Evolutionary conservation across 2,113 vertebrate species (phyloP), one percentile per base, ranked within the genome.

Genomic region (Carassius carassius): DNA sequence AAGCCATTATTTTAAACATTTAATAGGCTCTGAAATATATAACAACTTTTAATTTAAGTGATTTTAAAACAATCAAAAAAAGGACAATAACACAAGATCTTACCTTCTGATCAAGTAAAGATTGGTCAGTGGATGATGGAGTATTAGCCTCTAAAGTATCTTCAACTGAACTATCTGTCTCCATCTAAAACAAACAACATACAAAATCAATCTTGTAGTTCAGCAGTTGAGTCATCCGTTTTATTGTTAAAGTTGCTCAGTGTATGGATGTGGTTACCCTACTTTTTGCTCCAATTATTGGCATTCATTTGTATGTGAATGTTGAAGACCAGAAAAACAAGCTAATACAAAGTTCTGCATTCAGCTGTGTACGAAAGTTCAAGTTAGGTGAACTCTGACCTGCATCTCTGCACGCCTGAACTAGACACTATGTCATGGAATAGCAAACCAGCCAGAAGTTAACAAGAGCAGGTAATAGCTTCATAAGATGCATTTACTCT

Each of bases 71-170:
- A 29, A 29, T 29, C 29, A 58, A 58, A 56, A 29, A 19, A 56
- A 58, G 54, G 54, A 58, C 17, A 21, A 21, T 14, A 29, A 23
- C 17, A 41, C 9, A 60, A 10, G 58, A 25, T 54, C 72, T 83
- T 78, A 86, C 85, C 56, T 86, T 82, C 6, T 86, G 51, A 23
- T 89, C 60, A 51, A 69, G 44, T 69, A 81, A 81, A 67, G 44
- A 54, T 12, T 81, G 78, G 9, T 51, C 78, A 51, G 25, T 81
- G 19, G 78, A 81, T 69, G 51, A 16, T 51, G 78, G 78, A 35
- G 78, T 81, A 25, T 21, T 19, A 81, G 25, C 41, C 75, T 90
- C 93, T 86, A 90, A 89, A 13, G 88, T 89, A 81, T 92, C 91
- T 0, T 92, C 92, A 13, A 67, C 41, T 25, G 72, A 86, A 60